A percentile compares a stretch with the other conserved stretches of the same genome.
Conservation (phyloP, 2,797 vertebrate genomes). For the Halcyon leucocephala region DNA sequence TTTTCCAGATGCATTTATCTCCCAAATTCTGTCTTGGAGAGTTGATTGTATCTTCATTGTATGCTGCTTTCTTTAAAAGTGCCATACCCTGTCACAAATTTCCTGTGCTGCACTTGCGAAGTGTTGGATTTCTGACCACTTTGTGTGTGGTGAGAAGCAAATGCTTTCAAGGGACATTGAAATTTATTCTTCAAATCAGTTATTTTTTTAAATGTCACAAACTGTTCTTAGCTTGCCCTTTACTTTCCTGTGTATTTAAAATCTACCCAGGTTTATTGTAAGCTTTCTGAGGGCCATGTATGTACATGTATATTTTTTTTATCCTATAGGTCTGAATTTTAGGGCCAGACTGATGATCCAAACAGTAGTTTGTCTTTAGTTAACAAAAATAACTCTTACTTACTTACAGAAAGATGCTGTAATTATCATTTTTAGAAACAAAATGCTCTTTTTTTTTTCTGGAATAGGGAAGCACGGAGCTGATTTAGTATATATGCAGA, state of each 20-base stretch:
- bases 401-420: neutral
- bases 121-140: neutral
- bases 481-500: fast-evolving
- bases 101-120: fast-evolving
- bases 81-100: neutral
- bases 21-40: neutral
- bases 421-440: neutral
- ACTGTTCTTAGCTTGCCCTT: neutral
- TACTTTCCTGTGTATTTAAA: neutral
- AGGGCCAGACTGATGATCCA: neutral
- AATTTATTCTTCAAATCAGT: neutral
- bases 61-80: neutral
- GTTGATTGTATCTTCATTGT: neutral
- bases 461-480: neutral
- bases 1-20: neutral
- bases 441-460: neutral
- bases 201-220: neutral
- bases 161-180: neutral
- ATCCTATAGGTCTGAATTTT: neutral
- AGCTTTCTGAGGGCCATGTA: neutral
- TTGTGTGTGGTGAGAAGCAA: neutral
- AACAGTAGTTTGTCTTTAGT: neutral
- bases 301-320: fast-evolving
- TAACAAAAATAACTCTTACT: neutral
- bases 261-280: neutral